Evolutionary conservation across 2,113 vertebrate genomes (phyloP).

Genomic region (Passer montanus): DNA sequence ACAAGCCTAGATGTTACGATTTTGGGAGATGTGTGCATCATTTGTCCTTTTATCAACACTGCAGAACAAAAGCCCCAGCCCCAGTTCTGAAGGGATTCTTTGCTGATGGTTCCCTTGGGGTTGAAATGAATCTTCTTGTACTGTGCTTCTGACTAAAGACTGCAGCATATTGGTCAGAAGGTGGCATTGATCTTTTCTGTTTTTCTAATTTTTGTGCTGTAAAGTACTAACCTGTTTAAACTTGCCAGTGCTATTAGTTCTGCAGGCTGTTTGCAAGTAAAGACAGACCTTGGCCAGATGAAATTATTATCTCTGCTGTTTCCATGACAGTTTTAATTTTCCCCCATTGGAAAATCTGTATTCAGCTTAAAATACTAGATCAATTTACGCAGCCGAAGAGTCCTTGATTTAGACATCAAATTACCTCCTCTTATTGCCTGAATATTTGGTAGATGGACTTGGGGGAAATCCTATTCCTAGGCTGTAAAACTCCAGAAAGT

Average conservation of each 20-base stretch:
- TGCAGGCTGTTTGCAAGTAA: neutral
- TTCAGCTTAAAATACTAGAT: neutral
- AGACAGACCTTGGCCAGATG: neutral
- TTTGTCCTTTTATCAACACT: neutral
- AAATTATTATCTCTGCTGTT: neutral
- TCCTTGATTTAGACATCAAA: neutral
- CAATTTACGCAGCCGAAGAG: rapidly evolving
- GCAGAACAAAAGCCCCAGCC: neutral
- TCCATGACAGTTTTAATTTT: neutral
- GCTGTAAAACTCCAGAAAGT: neutral
- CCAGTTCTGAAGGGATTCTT: neutral
- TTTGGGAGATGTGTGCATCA: neutral
- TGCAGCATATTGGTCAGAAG: neutral
- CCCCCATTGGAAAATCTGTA: neutral
- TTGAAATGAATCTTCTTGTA: neutral
- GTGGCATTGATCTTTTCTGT: neutral
- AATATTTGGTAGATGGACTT: neutral
- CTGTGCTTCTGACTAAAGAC: neutral
- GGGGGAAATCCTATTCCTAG: neutral
- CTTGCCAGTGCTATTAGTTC: neutral
- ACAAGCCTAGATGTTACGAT: neutral
- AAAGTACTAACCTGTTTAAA: neutral
- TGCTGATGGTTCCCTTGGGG: neutral
- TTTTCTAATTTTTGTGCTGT: neutral
- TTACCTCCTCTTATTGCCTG: neutral